phyloP scores from a whole-genome alignment of 2,113 vertebrate species.

The Oxygymnocypris stewartii region DNA sequence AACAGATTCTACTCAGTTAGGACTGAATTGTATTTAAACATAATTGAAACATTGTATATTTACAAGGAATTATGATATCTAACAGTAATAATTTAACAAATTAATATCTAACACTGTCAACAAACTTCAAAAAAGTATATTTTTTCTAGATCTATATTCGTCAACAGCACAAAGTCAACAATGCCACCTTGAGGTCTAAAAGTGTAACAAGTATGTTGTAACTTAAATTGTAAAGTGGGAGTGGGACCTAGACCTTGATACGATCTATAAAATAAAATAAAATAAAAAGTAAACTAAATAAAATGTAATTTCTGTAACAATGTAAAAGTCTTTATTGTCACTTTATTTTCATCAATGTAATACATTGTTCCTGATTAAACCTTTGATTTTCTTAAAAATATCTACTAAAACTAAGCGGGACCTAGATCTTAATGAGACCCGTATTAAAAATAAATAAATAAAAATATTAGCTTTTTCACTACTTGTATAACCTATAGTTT shows the following conservation, averaged over 20 bases:
- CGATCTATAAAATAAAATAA: too few species aligned
- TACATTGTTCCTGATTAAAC: too few species aligned
- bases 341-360: too few species aligned
- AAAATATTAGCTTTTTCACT: not conserved
- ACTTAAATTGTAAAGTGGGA: too few species aligned
- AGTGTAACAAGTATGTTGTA: not conserved
- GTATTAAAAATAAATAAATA: not conserved
- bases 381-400: not conserved
- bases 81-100: not conserved
- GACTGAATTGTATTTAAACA: not conserved
- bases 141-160: not conserved
- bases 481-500: not conserved
- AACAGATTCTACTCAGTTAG: not conserved
- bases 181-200: conserved; percentile 16
- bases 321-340: too few species aligned
- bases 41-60: not conserved
- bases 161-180: not conserved
- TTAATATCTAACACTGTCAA: too few species aligned
- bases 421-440: too few species aligned
- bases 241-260: too few species aligned
- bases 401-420: not conserved
- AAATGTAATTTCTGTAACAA: too few species aligned
- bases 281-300: too few species aligned
- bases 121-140: not conserved
- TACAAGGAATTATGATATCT: not conserved